phyloP scores from a whole-genome alignment of 2,888 invertebrate species.

The Melanostoma scalare region DNA sequence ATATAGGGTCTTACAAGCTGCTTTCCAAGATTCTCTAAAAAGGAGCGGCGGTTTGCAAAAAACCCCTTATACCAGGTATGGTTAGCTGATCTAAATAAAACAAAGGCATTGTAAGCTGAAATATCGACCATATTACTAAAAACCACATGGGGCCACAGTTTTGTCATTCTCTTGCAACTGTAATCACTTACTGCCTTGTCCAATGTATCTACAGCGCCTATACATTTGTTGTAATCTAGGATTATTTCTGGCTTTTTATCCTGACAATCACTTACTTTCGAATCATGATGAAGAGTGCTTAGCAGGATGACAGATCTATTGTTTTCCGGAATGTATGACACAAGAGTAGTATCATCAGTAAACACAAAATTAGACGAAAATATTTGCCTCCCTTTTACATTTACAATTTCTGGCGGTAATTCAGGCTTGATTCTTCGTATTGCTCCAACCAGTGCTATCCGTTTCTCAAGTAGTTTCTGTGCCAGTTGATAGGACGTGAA shows the following conservation, averaged over 20 bases:
- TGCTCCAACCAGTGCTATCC: background rate
- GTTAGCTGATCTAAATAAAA: background rate
- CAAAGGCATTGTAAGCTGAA: background rate
- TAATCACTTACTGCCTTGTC: background rate
- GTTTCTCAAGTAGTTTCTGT: background rate
- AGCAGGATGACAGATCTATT: slow-evolving; percentile 11
- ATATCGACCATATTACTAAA: background rate
- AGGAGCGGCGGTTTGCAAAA: slow-evolving; percentile 6
- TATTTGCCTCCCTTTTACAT: slow-evolving; percentile 1
- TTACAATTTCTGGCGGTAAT: slow-evolving; percentile 9
- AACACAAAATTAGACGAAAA: slow-evolving; percentile 13
- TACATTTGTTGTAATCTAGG: slow-evolving; percentile 13
- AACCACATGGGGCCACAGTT: background rate
- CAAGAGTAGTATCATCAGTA: slow-evolving; percentile 15
- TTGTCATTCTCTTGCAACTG: background rate
- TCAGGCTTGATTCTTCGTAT: slow-evolving; percentile 15
- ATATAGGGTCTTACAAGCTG: slow-evolving; percentile 1
- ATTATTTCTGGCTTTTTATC: slow-evolving; percentile 15
- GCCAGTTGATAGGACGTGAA: too few relatives aligned
- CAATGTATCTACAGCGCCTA: slow-evolving; percentile 2
- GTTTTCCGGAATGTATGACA: slow-evolving; percentile 16
- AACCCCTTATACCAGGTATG: background rate
- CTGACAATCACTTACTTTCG: slow-evolving; percentile 1
- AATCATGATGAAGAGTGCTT: slow-evolving; percentile 10
- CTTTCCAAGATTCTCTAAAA: slow-evolving; percentile 12